Evolutionary conservation across 2,888 invertebrate species (phyloP).

Genomic region (Drosophila neoperkinsi): DNA sequence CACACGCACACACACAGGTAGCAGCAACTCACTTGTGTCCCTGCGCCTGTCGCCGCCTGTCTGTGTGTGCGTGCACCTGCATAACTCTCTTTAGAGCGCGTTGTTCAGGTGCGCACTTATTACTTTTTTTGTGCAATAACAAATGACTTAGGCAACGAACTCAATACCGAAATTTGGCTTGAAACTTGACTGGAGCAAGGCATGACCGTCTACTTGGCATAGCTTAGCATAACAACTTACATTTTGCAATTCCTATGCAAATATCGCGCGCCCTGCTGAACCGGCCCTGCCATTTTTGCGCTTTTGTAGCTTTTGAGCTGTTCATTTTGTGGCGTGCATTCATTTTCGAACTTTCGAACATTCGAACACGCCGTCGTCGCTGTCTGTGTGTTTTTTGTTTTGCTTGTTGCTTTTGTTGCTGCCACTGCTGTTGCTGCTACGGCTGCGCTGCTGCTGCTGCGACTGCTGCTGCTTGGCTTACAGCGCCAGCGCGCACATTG

Average conservation of each 20-base stretch:
- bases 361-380: slow-evolving; percentile 53
- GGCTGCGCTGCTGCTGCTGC: slow-evolving; percentile 28
- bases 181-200: slow-evolving; percentile 34
- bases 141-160: slow-evolving; percentile 75
- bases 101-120: slow-evolving; percentile 61
- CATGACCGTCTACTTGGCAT: not conserved
- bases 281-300: slow-evolving; percentile 52
- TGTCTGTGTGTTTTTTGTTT: slow-evolving; percentile 1
- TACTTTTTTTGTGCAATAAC: slow-evolving; percentile 30
- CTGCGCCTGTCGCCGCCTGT: slow-evolving; percentile 20
- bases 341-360: slow-evolving; percentile 74
- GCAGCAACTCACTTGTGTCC: slow-evolving; percentile 35
- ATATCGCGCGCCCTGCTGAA: slow-evolving; percentile 14
- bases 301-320: slow-evolving; percentile 53
- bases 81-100: slow-evolving; percentile 47
- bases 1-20: slow-evolving; percentile 62
- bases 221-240: not conserved
- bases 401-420: slow-evolving; percentile 14
- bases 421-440: slow-evolving; percentile 12
- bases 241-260: not conserved
- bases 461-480: slow-evolving; percentile 27
- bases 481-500: slow-evolving; percentile 50
- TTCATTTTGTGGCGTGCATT: slow-evolving; percentile 74
- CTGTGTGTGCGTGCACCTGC: slow-evolving; percentile 72
- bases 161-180: slow-evolving; percentile 31